Conservation (phyloP, 2,888 invertebrate genomes). For the Galerucella calmariensis region DNA sequence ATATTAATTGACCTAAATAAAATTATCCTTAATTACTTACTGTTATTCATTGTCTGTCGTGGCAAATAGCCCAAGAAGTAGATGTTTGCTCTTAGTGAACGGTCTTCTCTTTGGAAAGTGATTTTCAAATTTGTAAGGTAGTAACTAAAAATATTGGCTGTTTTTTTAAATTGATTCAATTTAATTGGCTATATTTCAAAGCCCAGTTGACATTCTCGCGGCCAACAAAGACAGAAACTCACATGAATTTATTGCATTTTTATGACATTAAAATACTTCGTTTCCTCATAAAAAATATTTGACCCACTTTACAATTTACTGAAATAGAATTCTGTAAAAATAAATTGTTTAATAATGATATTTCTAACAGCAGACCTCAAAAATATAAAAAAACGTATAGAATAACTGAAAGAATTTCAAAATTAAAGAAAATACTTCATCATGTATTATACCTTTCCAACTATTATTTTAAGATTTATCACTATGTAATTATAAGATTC, state of each 20-base stretch:
- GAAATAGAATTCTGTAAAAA: slow-evolving; percentile 22
- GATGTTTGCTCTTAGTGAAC: neutral
- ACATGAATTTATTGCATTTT: slow-evolving; percentile 22
- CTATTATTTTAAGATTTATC: too few relatives aligned
- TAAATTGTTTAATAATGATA: neutral
- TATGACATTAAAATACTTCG: slow-evolving; percentile 26
- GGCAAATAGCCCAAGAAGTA: neutral
- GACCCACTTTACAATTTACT: slow-evolving; percentile 21
- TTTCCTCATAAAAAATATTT: slow-evolving; percentile 24
- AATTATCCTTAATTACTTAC: too few relatives aligned
- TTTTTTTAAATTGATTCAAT: neutral
- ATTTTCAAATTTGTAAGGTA: neutral
- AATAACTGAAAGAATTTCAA: too few relatives aligned
- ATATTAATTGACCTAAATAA: too few relatives aligned
- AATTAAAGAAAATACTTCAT: too few relatives aligned
- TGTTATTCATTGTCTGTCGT: neutral
- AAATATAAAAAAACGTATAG: too few relatives aligned
- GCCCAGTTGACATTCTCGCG: slow-evolving; percentile 11
- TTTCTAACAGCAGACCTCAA: too few relatives aligned
- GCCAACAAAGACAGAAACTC: slow-evolving; percentile 16
- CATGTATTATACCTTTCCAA: too few relatives aligned
- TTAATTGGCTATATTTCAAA: slow-evolving; percentile 15
- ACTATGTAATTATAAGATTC: too few relatives aligned
- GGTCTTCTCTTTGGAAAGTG: neutral
- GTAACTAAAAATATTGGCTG: neutral